These are phyloP conservation scores for Drosophila sulfurigaster DNA, from an alignment of 1,140 invertebrate species.

Conservation along the genomic window DNA sequence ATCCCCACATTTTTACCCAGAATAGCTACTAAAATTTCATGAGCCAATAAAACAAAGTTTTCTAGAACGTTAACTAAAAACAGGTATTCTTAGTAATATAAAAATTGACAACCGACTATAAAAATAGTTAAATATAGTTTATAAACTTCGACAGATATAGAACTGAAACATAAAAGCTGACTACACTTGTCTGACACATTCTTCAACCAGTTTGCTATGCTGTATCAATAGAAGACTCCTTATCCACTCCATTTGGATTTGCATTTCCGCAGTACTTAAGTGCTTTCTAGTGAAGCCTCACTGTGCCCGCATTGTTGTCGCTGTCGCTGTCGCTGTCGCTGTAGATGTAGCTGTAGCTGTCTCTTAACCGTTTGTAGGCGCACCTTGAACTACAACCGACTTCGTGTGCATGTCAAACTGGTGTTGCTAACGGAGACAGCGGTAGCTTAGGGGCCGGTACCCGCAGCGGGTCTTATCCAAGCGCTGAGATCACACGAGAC, in stretches of 20 bases:
- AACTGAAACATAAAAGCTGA: too few relatives aligned
- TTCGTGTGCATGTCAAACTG: conserved; percentile 37
- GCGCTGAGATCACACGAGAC: conserved; percentile 59
- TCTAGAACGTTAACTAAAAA: too few relatives aligned
- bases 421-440: conserved; percentile 37
- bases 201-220: neutral
- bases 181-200: too few relatives aligned
- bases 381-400: conserved; percentile 73
- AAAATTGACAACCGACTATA: too few relatives aligned
- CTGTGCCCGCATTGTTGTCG: conserved; percentile 48
- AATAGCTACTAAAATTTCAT: too few relatives aligned
- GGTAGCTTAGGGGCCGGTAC: conserved; percentile 17
- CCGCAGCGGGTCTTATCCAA: conserved; percentile 57
- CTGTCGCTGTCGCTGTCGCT: too few relatives aligned
- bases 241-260: neutral
- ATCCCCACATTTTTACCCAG: too few relatives aligned
- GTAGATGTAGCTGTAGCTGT: neutral
- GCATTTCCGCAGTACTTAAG: neutral
- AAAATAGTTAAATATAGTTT: too few relatives aligned
- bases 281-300: conserved; percentile 4
- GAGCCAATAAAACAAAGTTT: too few relatives aligned
- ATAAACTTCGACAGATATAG: too few relatives aligned
- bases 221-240: neutral
- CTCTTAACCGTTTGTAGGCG: conserved; percentile 40
- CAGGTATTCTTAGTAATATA: too few relatives aligned